phyloP scores from a whole-genome alignment of 1,140 invertebrate species.

The Mycetomoellerius zeteki region DNA sequence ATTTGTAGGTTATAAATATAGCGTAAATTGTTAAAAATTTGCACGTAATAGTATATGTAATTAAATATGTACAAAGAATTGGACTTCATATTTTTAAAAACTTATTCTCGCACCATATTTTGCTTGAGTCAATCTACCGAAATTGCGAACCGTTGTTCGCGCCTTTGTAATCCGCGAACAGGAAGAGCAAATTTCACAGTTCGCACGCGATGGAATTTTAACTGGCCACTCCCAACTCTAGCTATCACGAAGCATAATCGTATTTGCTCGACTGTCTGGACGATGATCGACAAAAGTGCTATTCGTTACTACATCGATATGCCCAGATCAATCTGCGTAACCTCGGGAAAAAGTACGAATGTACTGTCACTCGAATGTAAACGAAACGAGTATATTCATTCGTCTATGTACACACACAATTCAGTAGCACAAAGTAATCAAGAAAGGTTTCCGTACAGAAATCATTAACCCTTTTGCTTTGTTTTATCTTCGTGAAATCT shows the following conservation, averaged over 20 bases:
- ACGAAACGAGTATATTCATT: conserved; percentile 13
- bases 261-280: conserved; percentile 60
- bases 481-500: not conserved
- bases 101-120: not conserved
- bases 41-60: not conserved
- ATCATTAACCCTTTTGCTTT: not conserved
- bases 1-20: not conserved
- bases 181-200: conserved; percentile 54
- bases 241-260: conserved; percentile 62
- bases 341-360: conserved; percentile 22
- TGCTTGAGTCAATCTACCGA: not conserved
- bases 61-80: not conserved
- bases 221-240: conserved; percentile 42
- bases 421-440: not conserved
- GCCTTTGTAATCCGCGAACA: conserved; percentile 33
- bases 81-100: not conserved
- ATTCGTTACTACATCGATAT: conserved; percentile 41
- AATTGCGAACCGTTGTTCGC: conserved; percentile 10
- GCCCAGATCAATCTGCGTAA: conserved; percentile 42
- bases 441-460: not conserved
- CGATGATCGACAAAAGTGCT: conserved; percentile 50
- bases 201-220: conserved; percentile 63
- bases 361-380: conserved; percentile 27
- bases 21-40: not conserved
- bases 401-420: not conserved